Conservation (phyloP, 2,888 invertebrate genomes). For the Eilema depressum region DNA sequence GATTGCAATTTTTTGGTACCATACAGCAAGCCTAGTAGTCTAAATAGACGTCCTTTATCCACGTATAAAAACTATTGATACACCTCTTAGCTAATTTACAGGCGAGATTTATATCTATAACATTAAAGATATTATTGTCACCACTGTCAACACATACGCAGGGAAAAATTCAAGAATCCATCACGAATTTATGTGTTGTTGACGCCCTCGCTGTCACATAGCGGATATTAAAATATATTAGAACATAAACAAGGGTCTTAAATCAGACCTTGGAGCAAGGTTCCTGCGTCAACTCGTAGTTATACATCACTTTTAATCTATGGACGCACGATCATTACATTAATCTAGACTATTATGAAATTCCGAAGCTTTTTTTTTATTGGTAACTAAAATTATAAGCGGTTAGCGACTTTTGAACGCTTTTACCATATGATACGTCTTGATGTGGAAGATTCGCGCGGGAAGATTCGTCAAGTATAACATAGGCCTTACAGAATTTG, state of each 20-base stretch:
- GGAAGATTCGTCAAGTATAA: too few relatives aligned
- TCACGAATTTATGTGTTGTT: conserved; percentile 13
- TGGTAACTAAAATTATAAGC: background rate
- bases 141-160: conserved; percentile 15
- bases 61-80: background rate
- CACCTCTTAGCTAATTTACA: background rate
- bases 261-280: conserved; percentile 37
- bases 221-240: conserved; percentile 45
- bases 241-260: conserved; percentile 40
- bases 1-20: too few relatives aligned
- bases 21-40: too few relatives aligned
- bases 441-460: too few relatives aligned
- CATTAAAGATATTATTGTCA: conserved; percentile 20
- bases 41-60: too few relatives aligned
- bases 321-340: conserved; percentile 15
- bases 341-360: background rate
- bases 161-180: conserved; percentile 19
- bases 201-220: conserved; percentile 32
- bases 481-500: background rate
- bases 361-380: background rate
- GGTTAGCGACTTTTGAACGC: background rate
- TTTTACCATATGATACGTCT: background rate
- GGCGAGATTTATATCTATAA: background rate
- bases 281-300: conserved; percentile 29
- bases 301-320: conserved; percentile 30